Base-by-base conservation (phyloP, 2,113 vertebrate genomes). In the Phycodurus eques region DNA sequence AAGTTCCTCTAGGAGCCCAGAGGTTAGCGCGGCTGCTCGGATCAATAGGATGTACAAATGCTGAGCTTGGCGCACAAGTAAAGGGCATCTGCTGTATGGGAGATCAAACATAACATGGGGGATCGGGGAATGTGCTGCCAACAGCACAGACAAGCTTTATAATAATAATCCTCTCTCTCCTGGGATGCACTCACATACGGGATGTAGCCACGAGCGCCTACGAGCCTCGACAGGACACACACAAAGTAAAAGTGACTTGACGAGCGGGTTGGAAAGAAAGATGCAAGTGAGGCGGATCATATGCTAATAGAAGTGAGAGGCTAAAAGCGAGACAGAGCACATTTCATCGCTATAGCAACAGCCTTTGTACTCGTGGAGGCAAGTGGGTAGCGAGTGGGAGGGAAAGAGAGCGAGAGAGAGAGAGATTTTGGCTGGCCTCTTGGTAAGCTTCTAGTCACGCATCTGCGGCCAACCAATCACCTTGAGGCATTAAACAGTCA, bases 271-370 rank as follows among this genome's bases (percentile, higher is more conserved):
- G 44, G 2, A 65, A 70, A 68, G 67, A 76, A 68, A 77, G 67
- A 69, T 49, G 66, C 27, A 81, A 82, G 73, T 56, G 39, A 84
- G 74, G 70, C 20, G 54, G 73, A 81, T 85, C 70, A 80, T 79
- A 79, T 86, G 82, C 62, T 78, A 72, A 79, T 77, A 76, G 39
- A 70, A 46, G 68, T 63, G 69, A 78, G 72, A 71, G 79, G 75
- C 78, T 85, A 82, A 81, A 84, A 85, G 83, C 81, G 74, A 85
- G 66, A 78, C 64, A 60, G 81, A 83, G 77, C 77, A 88, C 66
- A 88, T 87, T 89, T 87, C 81, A 88, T 90, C 73, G 78, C 90
- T 88, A 89, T 90, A 83, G 90, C 89, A 91, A 90, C 89, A 88
- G 87, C 82, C 79, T 85, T 84, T 85, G 77, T 80, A 80, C 85